Conservation (phyloP, 1,140 invertebrate genomes). For the Formica exsecta region DNA sequence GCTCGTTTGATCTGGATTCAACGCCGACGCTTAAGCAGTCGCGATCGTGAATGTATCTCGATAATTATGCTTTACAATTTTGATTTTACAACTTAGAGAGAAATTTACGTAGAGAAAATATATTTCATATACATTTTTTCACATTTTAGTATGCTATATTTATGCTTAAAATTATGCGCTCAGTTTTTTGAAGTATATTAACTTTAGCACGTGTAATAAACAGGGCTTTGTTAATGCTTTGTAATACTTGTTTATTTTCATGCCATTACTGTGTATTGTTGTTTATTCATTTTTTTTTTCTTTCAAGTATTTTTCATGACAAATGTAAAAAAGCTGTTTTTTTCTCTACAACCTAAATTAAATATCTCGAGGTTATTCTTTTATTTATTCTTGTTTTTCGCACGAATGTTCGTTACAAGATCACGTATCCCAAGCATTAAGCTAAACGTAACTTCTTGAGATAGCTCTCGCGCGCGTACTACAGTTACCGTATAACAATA, state of each 20-base stretch:
- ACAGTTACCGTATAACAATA: constrained; percentile 37
- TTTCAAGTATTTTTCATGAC: neutral
- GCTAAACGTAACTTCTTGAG: neutral
- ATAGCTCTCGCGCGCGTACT: neutral
- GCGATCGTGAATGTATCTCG: neutral
- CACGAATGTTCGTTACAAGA: neutral
- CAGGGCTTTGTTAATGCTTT: too few species aligned
- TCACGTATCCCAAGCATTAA: neutral
- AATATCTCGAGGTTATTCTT: neutral
- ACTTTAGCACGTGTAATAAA: too few species aligned
- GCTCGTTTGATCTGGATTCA: constrained; percentile 6
- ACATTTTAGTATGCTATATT: too few species aligned
- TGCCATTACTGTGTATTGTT: neutral
- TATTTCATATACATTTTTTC: too few species aligned
- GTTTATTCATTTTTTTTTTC: neutral
- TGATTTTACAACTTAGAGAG: neutral
- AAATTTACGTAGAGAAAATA: neutral
- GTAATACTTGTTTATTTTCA: neutral
- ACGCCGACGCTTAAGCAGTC: neutral
- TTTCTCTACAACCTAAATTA: neutral
- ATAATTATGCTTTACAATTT: neutral
- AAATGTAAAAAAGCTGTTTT: neutral
- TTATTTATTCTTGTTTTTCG: neutral
- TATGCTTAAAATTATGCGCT: too few species aligned
- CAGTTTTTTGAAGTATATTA: too few species aligned